Conservation (phyloP, 2,797 vertebrate genomes). For the Arremon aurantiirostris region DNA sequence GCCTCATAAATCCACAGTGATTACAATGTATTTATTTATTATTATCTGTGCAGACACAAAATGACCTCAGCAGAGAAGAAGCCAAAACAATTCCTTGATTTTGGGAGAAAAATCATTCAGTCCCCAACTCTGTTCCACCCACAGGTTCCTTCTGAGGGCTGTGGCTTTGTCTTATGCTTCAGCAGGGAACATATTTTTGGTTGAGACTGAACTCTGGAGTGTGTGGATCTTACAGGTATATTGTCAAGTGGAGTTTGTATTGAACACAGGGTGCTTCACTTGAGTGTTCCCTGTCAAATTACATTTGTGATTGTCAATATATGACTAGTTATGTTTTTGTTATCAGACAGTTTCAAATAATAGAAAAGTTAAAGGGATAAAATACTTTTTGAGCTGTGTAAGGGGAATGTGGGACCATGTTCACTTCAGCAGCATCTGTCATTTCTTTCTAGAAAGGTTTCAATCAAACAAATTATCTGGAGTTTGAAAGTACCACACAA, state of each 20-base stretch:
- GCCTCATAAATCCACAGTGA: slow-evolving; percentile 10
- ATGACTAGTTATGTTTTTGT: not conserved
- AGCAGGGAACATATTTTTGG: not conserved
- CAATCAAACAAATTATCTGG: not conserved
- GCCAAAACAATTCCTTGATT: slow-evolving; percentile 6
- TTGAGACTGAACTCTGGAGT: not conserved
- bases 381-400: not conserved
- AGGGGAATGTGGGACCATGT: not conserved
- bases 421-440: not conserved
- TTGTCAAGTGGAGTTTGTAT: not conserved
- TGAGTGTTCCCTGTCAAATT: not conserved
- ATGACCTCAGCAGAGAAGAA: not conserved
- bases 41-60: not conserved
- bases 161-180: not conserved
- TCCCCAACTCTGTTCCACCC: not conserved
- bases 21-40: slow-evolving; percentile 38
- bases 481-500: not conserved
- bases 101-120: not conserved
- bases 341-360: not conserved
- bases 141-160: not conserved
- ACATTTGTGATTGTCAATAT: not conserved
- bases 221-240: not conserved
- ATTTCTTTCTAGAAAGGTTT: not conserved
- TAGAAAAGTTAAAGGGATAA: not conserved
- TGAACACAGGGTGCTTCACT: not conserved